Conservation (phyloP, 2,888 invertebrate genomes). For the Dione vanillae region DNA sequence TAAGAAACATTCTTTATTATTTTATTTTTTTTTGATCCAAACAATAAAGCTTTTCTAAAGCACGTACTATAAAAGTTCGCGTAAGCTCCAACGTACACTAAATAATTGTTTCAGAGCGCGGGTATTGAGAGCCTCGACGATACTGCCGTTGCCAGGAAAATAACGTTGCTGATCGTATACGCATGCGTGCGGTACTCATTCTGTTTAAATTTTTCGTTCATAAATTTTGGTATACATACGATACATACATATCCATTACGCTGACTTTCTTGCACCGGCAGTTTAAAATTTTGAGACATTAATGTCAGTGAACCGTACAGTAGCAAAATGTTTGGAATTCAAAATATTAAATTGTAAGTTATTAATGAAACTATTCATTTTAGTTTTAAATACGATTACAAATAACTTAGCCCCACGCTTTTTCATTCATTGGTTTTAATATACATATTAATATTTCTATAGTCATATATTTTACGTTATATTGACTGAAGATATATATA, state of each 20-base stretch:
- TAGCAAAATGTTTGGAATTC: too few relatives aligned
- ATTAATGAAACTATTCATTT: too few relatives aligned
- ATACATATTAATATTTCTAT: too few relatives aligned
- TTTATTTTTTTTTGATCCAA: neutral
- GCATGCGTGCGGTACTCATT: slow-evolving; percentile 25
- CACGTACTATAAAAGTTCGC: slow-evolving; percentile 5
- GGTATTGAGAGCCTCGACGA: slow-evolving; percentile 11
- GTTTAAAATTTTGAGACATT: too few relatives aligned
- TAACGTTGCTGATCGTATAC: neutral
- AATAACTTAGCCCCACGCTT: too few relatives aligned
- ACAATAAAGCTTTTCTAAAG: neutral
- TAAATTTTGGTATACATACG: neutral
- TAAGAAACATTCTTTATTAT: neutral
- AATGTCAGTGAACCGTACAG: too few relatives aligned
- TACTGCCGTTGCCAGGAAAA: slow-evolving; percentile 11
- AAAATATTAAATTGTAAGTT: too few relatives aligned
- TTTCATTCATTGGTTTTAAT: too few relatives aligned
- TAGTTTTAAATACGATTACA: too few relatives aligned
- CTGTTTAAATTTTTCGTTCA: neutral
- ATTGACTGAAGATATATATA: too few relatives aligned
- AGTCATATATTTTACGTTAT: too few relatives aligned
- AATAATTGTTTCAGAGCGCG: slow-evolving; percentile 1
- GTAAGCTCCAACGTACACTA: neutral
- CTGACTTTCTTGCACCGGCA: too few relatives aligned
- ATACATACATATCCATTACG: neutral